A percentile compares a stretch with the other conserved stretches of the same genome.
Evolutionary conservation across 2,797 vertebrate species (phyloP).

Genomic region (Petrocephalus sullivani): DNA sequence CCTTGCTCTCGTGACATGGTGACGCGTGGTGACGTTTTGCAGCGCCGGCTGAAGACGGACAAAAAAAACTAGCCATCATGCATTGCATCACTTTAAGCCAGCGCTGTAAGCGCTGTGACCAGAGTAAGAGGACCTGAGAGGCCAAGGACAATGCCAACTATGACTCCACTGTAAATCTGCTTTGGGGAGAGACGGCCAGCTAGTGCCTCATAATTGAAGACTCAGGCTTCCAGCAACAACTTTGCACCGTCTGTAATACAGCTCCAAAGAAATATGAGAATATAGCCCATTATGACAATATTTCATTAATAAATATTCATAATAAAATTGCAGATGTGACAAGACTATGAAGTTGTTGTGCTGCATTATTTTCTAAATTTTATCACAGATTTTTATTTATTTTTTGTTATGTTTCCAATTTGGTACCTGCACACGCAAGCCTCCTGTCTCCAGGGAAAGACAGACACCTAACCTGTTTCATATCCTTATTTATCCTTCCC

Average conservation of each 20-base stretch:
- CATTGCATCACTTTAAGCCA: too few species aligned
- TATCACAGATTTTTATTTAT: background rate
- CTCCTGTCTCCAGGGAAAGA: too few species aligned
- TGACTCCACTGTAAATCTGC: background rate
- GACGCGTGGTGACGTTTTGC: too few species aligned
- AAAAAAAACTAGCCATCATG: too few species aligned
- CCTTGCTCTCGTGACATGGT: too few species aligned
- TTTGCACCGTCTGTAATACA: background rate
- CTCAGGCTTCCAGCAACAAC: background rate
- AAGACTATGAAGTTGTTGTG: background rate
- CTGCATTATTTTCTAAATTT: background rate
- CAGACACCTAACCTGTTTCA: background rate
- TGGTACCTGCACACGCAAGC: background rate
- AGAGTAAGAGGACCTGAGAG: background rate
- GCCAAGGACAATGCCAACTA: background rate
- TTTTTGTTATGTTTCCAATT: background rate
- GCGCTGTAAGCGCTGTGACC: too few species aligned
- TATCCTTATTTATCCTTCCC: background rate
- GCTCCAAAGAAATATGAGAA: background rate
- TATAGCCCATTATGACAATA: background rate
- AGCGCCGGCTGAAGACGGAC: too few species aligned
- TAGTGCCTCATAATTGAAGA: background rate
- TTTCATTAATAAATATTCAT: background rate
- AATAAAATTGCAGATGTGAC: background rate
- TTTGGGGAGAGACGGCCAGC: background rate